phyloP scores from a whole-genome alignment of 2,888 invertebrate genomes.

The Hypomecis atomaria region DNA sequence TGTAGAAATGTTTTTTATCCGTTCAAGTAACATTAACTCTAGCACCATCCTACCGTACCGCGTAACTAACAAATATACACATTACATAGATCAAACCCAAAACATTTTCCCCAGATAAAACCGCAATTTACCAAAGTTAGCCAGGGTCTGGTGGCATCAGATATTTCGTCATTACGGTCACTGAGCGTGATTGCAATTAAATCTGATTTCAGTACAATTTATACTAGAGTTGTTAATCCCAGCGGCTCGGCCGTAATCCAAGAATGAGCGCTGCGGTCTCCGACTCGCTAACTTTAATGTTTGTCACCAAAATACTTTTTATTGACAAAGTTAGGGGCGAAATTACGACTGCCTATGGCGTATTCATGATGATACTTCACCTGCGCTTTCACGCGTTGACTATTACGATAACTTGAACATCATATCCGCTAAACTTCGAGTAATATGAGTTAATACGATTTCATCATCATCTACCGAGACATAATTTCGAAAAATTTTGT shows the following conservation, averaged over 20 bases:
- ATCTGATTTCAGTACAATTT: conserved; percentile 53
- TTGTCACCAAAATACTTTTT: conserved; percentile 39
- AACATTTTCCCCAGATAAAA: conserved; percentile 28
- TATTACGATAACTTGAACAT: too few relatives aligned
- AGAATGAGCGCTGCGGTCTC: conserved; percentile 34
- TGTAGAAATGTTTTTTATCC: too few relatives aligned
- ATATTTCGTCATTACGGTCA: conserved; percentile 54
- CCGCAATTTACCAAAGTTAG: conserved; percentile 44
- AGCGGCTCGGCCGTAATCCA: conserved; percentile 44
- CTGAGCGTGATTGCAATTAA: conserved; percentile 60
- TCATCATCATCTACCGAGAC: too few relatives aligned
- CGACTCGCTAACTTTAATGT: conserved; percentile 39
- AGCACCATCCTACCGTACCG: background rate
- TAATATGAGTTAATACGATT: too few relatives aligned
- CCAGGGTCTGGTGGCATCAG: conserved; percentile 47
- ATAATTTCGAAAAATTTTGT: too few relatives aligned
- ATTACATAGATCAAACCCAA: conserved; percentile 10
- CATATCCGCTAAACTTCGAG: too few relatives aligned
- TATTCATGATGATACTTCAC: conserved; percentile 1
- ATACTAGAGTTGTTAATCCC: conserved; percentile 53
- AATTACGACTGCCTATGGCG: conserved; percentile 13
- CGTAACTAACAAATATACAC: background rate
- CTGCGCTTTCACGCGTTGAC: too few relatives aligned
- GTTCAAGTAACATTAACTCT: background rate
- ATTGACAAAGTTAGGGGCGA: conserved; percentile 38